Conservation (phyloP, 2,888 invertebrate species). For the Osmoderma eremita region DNA sequence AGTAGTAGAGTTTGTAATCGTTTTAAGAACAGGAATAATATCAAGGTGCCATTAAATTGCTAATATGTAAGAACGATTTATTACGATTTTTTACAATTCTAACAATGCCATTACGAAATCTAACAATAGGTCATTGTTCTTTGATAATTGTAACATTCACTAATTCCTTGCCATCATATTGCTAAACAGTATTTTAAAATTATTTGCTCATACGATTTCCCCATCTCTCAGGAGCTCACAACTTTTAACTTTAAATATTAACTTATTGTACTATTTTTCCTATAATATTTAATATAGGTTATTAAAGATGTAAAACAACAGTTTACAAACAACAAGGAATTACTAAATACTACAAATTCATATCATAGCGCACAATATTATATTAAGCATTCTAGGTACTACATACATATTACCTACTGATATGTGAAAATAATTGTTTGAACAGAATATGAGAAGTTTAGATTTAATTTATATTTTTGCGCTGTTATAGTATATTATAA, state of each 20-base stretch:
- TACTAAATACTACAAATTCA: constrained; percentile 13
- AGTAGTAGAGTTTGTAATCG: neutral
- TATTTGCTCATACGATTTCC: no score
- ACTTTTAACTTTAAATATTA: no score
- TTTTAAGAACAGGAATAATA: neutral
- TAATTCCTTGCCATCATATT: neutral
- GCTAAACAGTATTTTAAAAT: neutral
- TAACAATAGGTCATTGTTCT: neutral
- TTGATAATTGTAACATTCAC: neutral
- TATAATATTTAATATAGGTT: no score
- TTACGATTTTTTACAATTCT: neutral
- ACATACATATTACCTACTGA: constrained; percentile 1
- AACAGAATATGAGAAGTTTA: neutral
- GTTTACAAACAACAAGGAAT: constrained; percentile 6
- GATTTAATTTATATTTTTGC: constrained; percentile 30
- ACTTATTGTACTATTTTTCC: no score
- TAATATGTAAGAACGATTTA: neutral
- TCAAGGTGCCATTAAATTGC: neutral
- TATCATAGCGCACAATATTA: constrained; percentile 11
- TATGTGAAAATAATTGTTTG: constrained; percentile 3
- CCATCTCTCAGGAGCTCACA: no score
- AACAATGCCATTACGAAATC: neutral
- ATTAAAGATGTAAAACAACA: no score
- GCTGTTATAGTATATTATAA: constrained; percentile 24
- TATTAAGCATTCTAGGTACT: neutral